Evolutionary conservation across 2,888 invertebrate genomes (phyloP), one percentile per base, ranked within the genome.

Genomic region (Gryllus longicercus): DNA sequence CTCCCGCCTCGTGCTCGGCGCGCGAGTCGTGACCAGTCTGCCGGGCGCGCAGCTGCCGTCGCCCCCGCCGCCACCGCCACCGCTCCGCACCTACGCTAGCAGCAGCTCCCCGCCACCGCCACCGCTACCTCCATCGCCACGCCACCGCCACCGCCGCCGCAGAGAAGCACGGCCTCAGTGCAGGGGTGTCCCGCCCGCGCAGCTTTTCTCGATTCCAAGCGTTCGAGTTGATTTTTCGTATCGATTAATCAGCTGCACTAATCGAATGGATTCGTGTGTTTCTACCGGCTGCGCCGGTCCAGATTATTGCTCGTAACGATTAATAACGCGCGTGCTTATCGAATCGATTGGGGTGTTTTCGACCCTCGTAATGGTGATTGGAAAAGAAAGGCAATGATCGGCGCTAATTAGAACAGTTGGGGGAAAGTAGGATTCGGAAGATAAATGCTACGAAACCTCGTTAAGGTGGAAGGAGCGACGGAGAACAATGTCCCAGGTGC

Each of bases 241-340:
- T 38, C 38, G 38, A 38, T 38, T 38, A 38, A 38, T 38, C 38
- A 63, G 63, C 14, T 63, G n/a, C 16, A 63, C 16, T 63, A n/a
- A 63, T 18, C 63, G 63, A 63, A 63, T 63, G 63, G 63, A 63
- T 63, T 63, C 63, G 63, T 63, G 63, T 63, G n/a, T 63, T 63
- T 63, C 63, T 63, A 63, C 14, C 63, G n/a, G 16, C 11, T 38
- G 38, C 38, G 38, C 38, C 38, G 38, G 38, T 38, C 38, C 8
- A 38, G n/a, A 63, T 63, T 63, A 63, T 63, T 63, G 38, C 63
- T 14, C 14, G 63, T 63, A n/a, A n/a, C 14, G 63, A 63, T 63
- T 63, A 63, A 63, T 63, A 63, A 63, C 16, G n/a, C 63, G 63
- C 63, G 63, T n/a, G 63, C 63, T 63, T 63, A 63, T 63, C 63